phyloP scores from a whole-genome alignment of 1,140 invertebrate genomes.

The Magallana angulata region DNA sequence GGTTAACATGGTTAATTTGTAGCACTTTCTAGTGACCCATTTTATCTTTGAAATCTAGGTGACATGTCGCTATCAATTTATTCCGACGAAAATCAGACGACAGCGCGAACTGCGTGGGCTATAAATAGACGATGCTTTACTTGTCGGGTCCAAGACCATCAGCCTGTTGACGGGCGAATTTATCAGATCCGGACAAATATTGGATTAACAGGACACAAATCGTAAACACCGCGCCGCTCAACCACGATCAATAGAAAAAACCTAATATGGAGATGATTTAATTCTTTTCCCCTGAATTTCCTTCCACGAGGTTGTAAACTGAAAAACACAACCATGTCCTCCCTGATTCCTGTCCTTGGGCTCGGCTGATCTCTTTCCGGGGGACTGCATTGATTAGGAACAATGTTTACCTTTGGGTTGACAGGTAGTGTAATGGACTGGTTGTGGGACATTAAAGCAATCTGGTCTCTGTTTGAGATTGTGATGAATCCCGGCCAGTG shows the following conservation, averaged over 20 bases:
- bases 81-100: background rate
- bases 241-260: conserved; percentile 23
- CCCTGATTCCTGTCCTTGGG: background rate
- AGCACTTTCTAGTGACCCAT: too few species aligned
- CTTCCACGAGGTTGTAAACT: background rate
- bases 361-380: background rate
- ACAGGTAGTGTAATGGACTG: too few species aligned
- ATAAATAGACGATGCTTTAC: background rate
- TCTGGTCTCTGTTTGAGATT: too few species aligned
- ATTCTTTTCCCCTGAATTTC: background rate
- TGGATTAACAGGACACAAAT: conserved; percentile 33
- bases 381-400: too few species aligned
- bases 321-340: background rate
- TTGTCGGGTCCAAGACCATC: background rate
- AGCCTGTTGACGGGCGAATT: background rate
- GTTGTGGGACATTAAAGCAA: too few species aligned
- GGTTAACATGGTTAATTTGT: too few species aligned
- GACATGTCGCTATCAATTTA: too few species aligned
- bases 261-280: background rate
- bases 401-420: too few species aligned
- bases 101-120: background rate
- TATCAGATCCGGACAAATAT: conserved; percentile 1
- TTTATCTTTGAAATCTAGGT: too few species aligned
- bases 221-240: background rate
- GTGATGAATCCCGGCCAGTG: too few species aligned